phyloP scores from a whole-genome alignment of 2,888 invertebrate genomes.

The Suillia variegata region DNA sequence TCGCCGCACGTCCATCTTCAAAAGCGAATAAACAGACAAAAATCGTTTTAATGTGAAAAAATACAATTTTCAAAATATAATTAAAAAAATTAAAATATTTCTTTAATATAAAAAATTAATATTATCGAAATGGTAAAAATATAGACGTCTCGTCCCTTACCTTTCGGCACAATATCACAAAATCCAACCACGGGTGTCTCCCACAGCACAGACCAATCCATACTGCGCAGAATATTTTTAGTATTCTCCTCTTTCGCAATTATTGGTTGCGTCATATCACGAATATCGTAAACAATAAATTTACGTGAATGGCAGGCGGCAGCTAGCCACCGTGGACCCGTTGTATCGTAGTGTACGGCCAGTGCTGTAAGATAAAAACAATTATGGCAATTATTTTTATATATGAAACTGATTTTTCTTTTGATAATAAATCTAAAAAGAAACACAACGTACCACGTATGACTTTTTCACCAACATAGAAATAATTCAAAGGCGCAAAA shows the following conservation, averaged over 20 bases:
- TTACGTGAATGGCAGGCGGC: constrained; percentile 37
- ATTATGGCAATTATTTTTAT: not conserved
- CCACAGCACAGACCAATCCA: constrained; percentile 55
- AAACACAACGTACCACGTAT: constrained; percentile 49
- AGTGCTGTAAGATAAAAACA: constrained; percentile 37
- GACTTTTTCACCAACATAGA: constrained; percentile 65
- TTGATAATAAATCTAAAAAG: not conserved
- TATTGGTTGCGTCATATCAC: constrained; percentile 41
- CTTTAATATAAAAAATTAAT: not conserved
- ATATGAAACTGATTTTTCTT: not conserved
- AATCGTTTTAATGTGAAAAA: constrained; percentile 8
- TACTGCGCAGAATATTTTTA: constrained; percentile 34
- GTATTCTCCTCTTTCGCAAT: constrained; percentile 35
- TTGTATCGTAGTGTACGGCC: constrained; percentile 53
- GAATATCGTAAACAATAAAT: constrained; percentile 46
- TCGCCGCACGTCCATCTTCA: constrained; percentile 24
- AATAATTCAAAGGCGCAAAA: constrained; percentile 64
- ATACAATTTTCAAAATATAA: not conserved
- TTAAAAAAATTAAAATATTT: not conserved
- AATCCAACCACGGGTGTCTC: too few species aligned
- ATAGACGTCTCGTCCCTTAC: too few species aligned
- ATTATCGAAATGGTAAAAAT: too few species aligned
- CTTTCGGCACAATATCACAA: too few species aligned
- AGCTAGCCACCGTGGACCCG: constrained; percentile 54
- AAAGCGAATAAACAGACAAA: constrained; percentile 14